Evolutionary conservation across 2,888 invertebrate species (phyloP).

Genomic region (Chloromyia formosa): DNA sequence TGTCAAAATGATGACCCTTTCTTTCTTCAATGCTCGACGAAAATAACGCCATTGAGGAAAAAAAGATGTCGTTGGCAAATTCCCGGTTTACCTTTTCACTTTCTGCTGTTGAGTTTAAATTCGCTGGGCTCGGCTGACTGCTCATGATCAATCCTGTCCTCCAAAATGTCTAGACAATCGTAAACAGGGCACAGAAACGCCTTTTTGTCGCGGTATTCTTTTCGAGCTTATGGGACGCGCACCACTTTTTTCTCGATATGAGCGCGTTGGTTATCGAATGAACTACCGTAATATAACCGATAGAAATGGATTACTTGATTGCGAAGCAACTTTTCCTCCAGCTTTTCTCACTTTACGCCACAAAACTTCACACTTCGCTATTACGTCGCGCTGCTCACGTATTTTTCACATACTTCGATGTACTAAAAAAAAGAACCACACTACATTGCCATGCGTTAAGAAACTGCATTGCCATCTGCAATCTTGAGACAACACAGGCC

Average conservation of each 20-base stretch:
- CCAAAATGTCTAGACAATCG: conserved; percentile 24
- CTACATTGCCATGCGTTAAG: not conserved
- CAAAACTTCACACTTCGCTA: conserved; percentile 2
- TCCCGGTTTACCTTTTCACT: conserved; percentile 72
- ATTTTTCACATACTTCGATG: not conserved
- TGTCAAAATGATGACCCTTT: too few relatives aligned
- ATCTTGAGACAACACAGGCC: too few relatives aligned
- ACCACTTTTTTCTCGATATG: not conserved
- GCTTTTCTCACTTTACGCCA: conserved; percentile 11
- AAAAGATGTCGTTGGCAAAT: too few relatives aligned
- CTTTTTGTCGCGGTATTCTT: not conserved
- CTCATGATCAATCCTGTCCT: conserved; percentile 68
- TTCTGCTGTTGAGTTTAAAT: conserved; percentile 73
- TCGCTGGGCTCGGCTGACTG: conserved; percentile 80
- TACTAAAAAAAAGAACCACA: conserved; percentile 6
- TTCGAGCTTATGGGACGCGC: not conserved
- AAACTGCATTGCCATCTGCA: too few relatives aligned
- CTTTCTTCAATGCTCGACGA: too few relatives aligned
- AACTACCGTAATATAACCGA: not conserved
- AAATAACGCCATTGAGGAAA: too few relatives aligned
- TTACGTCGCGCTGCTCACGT: conserved; percentile 20
- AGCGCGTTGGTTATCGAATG: not conserved
- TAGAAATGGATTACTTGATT: not conserved
- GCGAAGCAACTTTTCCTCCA: not conserved
- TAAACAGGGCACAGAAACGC: conserved; percentile 18